phyloP scores from a whole-genome alignment of 2,797 vertebrate species.

The Gouania willdenowi region DNA sequence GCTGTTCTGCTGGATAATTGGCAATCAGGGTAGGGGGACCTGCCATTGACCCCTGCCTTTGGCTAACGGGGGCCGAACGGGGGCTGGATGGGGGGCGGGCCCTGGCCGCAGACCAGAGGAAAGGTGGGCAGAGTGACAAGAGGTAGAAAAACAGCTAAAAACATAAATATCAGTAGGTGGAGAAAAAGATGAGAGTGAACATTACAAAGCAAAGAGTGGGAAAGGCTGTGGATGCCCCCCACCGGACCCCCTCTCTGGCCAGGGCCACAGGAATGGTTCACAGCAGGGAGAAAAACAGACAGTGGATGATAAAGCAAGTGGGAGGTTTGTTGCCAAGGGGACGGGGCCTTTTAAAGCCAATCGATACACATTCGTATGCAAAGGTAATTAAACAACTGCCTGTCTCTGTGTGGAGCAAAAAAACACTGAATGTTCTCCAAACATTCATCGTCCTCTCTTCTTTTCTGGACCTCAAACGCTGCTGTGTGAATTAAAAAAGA shows the following conservation, averaged over 20 bases:
- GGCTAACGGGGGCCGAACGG: conserved; percentile 32
- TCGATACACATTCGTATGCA: conserved; percentile 70
- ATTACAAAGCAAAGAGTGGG: background rate
- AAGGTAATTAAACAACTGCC: conserved; percentile 75
- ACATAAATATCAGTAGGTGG: background rate
- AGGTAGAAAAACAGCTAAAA: conserved; percentile 7
- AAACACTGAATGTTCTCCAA: conserved; percentile 19
- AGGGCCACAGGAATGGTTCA: conserved; percentile 33
- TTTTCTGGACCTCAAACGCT: conserved; percentile 17
- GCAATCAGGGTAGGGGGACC: conserved; percentile 57
- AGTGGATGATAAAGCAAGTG: conserved; percentile 49
- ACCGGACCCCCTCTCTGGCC: background rate
- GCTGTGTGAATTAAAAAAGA: conserved; percentile 50
- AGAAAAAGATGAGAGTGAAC: conserved; percentile 15
- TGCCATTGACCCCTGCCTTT: conserved; percentile 51
- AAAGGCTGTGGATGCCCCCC: too few relatives aligned
- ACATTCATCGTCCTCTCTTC: background rate
- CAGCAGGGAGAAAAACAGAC: conserved; percentile 39
- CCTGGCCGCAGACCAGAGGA: conserved; percentile 12
- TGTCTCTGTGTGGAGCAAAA: conserved; percentile 42
- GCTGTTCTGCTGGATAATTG: conserved; percentile 63
- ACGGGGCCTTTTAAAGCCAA: conserved; percentile 58
- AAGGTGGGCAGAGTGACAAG: too few relatives aligned
- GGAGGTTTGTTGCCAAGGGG: conserved; percentile 63
- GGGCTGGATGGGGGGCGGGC: too few relatives aligned